Evolutionary conservation across 2,888 invertebrate genomes (phyloP).

Genomic region (Crepidodera aurea): DNA sequence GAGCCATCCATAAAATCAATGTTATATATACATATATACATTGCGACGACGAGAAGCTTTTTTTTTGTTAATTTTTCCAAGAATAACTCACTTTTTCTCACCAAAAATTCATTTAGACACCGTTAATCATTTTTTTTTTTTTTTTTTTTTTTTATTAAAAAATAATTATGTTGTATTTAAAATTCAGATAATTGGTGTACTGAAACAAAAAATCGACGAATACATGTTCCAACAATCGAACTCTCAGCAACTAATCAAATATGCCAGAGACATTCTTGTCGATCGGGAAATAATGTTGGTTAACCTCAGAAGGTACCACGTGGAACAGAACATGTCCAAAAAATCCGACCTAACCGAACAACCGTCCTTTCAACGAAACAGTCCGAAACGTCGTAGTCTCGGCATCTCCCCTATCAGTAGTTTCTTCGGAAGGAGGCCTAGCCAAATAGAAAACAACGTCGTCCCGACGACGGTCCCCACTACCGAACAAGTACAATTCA

Average conservation of each 20-base stretch:
- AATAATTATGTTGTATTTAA: conserved; percentile 10
- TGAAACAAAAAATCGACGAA: conserved; percentile 89
- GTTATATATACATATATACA: too few relatives aligned
- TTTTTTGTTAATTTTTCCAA: too few relatives aligned
- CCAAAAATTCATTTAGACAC: too few relatives aligned
- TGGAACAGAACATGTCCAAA: conserved; percentile 55
- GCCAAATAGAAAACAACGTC: conserved; percentile 57
- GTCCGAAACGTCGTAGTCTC: conserved; percentile 78
- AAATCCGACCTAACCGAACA: conserved; percentile 37
- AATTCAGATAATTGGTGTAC: conserved; percentile 73
- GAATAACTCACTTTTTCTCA: too few relatives aligned
- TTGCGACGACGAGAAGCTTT: too few relatives aligned
- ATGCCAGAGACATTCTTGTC: conserved; percentile 80
- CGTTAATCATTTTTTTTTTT: too few relatives aligned
- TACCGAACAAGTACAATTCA: conserved; percentile 50
- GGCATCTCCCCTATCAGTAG: conserved; percentile 79
- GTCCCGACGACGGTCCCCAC: conserved; percentile 49
- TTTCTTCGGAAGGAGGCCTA: conserved; percentile 66
- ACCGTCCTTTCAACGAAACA: conserved; percentile 70
- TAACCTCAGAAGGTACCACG: conserved; percentile 71
- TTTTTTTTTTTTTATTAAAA: too few relatives aligned
- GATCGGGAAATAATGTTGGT: conserved; percentile 80
- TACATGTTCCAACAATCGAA: conserved; percentile 70
- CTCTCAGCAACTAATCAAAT: conserved; percentile 72
- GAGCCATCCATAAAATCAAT: too few relatives aligned